Base-by-base conservation (phyloP, 2,797 vertebrate genomes). In the Threskiornis aethiopicus region DNA sequence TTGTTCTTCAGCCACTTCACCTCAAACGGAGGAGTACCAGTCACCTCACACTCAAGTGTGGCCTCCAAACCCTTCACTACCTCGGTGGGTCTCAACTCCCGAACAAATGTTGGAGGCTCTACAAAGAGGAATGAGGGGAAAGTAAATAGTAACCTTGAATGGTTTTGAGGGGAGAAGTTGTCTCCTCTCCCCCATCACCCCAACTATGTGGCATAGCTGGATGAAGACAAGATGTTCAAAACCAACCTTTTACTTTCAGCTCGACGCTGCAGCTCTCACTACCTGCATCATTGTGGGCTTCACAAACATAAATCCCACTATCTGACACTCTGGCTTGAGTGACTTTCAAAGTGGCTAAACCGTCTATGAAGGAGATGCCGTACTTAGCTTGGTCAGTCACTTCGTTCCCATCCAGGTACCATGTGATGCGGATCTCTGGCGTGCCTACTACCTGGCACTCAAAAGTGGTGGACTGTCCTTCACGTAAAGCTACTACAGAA, bases 201-300 rank as follows among this genome's bases (percentile, higher is more conserved):
- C 71, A 70, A 24, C 46, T 80, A 42, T 1, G 3, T 46, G 26
- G 33, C 62, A 79, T 39, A 89, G 90, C 31, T 76, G 28, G n/a
- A 81, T 85, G 42, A 80, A 28, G 35, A 62, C 9, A 95, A 90
- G 46, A 67, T 71, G 15, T 49, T 94, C 16, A 87, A 95, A 92
- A 99, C 99, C 52, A 96, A 99, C 99, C 99, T 99, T 99, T 99
- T 59, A 99, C 99, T 98, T 98, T 99, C 73, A 99, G 98, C 84
- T 99, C 99, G 97, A 99, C 89, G 97, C 99, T 99, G 98, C 99
- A 99, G 98, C 99, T 99, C 72, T 99, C 99, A 8, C 99, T 99
- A 89, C 99, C 99, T 4, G 99, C 99, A 17, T 99, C 99, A 86
- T 99, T 99, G 44, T 98, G 99, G 89, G 99, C 99, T 98, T 99